Evolutionary conservation across 1,140 invertebrate species (phyloP).

Genomic region (Cydia fagiglandana): DNA sequence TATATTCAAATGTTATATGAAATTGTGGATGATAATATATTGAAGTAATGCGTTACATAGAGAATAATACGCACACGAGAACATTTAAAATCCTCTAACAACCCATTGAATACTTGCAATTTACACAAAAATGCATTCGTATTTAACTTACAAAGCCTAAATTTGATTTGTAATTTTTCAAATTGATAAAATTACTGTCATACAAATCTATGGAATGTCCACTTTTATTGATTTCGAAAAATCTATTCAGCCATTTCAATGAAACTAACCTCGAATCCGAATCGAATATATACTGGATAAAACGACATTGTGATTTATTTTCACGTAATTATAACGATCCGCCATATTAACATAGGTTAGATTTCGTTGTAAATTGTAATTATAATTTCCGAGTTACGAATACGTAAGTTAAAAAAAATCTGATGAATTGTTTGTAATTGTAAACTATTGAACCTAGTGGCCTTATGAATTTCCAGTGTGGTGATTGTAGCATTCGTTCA

Average conservation of each 20-base stretch:
- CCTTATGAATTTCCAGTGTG: slow-evolving; percentile 75
- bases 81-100: neutral
- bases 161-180: neutral
- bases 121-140: neutral
- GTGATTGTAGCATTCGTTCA: slow-evolving; percentile 70
- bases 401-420: slow-evolving; percentile 15
- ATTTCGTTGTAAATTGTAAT: slow-evolving; percentile 48
- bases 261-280: neutral
- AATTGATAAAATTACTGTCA: neutral
- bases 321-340: slow-evolving; percentile 46
- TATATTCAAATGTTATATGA: slow-evolving; percentile 51
- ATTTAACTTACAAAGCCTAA: neutral
- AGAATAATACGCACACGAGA: slow-evolving; percentile 6
- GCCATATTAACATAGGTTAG: slow-evolving; percentile 68
- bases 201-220: neutral
- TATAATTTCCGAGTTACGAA: slow-evolving; percentile 33
- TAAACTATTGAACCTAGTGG: slow-evolving; percentile 55
- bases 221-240: too few relatives aligned
- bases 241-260: neutral
- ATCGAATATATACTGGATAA: neutral
- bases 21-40: slow-evolving; percentile 26
- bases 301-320: slow-evolving; percentile 27
- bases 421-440: slow-evolving; percentile 20
- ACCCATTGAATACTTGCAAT: slow-evolving; percentile 16
- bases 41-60: neutral